Base-by-base conservation (phyloP, 2,888 invertebrate species). In the Morpho helenor region DNA sequence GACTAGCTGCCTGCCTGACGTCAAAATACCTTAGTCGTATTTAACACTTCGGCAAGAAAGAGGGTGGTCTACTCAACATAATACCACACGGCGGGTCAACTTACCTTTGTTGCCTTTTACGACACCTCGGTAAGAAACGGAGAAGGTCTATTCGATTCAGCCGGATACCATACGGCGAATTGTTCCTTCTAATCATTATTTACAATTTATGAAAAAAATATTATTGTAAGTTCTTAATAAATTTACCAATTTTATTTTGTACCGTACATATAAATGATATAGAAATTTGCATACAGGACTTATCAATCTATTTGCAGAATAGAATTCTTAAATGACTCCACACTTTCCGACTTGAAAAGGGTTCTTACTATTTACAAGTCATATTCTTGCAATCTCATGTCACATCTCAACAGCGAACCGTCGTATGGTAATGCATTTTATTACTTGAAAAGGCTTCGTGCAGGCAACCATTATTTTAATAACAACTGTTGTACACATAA, bases 381-480 rank as follows among this genome's bases (percentile, higher is more conserved):
- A 56, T 60, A 63, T 61, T 55, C 60, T 48, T 59, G 59, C 60
- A 62, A 61, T 64, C 62, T 66, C 64, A 56, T 61, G 59, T 64
- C 60, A 61, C 61, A 64, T 61, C 59, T 48, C 50, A 57, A 57
- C 55, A 51, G 60, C 54, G 49, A 54, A 47, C 43, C 56, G 55
- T 62, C 43, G 52, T 65, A 57, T 65, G 60, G 60, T 63, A 62
- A 61, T 65, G 60, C 60, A 63, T 57, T 68, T 64, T 66, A 69
- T 68, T 66, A 63, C 65, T 57, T 55, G 65, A 68, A 69, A 70
- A 69, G 68, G 63, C 67, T 63, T 66, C 65, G 60, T 67, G 70
- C 70, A 71, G 64, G 67, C 66, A 60, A 72, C 66, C 66, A 78
- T 80, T 78, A 78, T 78, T 76, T 73, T 77, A 80, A 77, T 77